phyloP scores from a whole-genome alignment of 2,888 invertebrate genomes.

The Crossocerus cetratus region DNA sequence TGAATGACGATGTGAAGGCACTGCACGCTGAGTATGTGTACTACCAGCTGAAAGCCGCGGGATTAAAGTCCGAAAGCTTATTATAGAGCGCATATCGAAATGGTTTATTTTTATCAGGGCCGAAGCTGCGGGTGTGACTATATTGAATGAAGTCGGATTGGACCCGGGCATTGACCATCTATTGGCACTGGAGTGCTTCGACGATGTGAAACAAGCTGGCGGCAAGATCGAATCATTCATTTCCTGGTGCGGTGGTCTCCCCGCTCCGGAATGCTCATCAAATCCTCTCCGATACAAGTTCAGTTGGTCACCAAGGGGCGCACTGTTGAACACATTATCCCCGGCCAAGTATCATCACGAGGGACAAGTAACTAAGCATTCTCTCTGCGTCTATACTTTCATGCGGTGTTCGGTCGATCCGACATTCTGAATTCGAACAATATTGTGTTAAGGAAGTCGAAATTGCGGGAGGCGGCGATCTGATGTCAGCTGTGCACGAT shows the following conservation, averaged over 20 bases:
- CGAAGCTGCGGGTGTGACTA: constrained; percentile 91
- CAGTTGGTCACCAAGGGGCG: constrained; percentile 98
- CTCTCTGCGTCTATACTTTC: background rate
- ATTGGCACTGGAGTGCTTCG: constrained; percentile 97
- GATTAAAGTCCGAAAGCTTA: background rate
- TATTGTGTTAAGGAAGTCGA: constrained; percentile 84
- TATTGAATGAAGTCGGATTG: constrained; percentile 97
- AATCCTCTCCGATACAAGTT: constrained; percentile 95
- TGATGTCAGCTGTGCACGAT: constrained; percentile 89
- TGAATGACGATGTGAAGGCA: constrained; percentile 89
- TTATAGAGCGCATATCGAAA: background rate
- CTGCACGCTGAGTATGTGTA: constrained; percentile 85
- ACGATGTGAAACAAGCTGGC: constrained; percentile 92
- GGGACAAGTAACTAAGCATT: constrained; percentile 81
- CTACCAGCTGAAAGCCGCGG: background rate
- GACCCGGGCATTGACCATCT: constrained; percentile 99
- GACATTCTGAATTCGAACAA: constrained; percentile 21
- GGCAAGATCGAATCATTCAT: constrained; percentile 96
- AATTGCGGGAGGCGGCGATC: constrained; percentile 91
- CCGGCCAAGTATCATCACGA: constrained; percentile 91
- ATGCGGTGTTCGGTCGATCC: background rate
- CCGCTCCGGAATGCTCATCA: constrained; percentile 97
- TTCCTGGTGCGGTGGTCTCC: constrained; percentile 97
- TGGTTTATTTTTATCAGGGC: constrained; percentile 81
- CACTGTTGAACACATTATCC: constrained; percentile 92